Base-by-base conservation (phyloP, 2,797 vertebrate species). In the Syngnathus acus region DNA sequence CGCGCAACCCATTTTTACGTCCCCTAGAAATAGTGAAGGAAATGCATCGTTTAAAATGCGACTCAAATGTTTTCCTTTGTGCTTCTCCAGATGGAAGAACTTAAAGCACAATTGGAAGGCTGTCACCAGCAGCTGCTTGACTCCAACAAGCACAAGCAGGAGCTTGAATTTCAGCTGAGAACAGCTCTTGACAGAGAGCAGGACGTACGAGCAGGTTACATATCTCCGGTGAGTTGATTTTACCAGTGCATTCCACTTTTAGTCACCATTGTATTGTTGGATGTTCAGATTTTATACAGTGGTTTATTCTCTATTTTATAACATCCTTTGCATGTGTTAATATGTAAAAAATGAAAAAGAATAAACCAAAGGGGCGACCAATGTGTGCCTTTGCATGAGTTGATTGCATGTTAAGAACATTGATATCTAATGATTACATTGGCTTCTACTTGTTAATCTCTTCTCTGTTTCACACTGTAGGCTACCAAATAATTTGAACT, bases 81-180 rank as follows among this genome's bases (percentile, higher is more conserved):
- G 6, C 50, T 21, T 38, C 50, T 73, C 50, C 83, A 93, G 92
- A 90, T 93, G 38, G 92, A 93, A 74, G 90, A 92, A 67, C 88
- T 93, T 72, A 92, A 92, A 81, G 51, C 68, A 0, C 91, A 93
- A 79, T 66, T 93, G 76, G 89, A 91, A 71, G 87, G 73, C 69
- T 93, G 92, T 72, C 91, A 92, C 68, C 89, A 91, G 78, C 90
- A 93, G 80, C 87, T 93, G 60, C 75, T 87, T 0, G 87, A 91
- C 76, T 92, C 92, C 8, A 91, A 90, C 76, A 85, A 87, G 60
- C 89, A 92, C 79, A 92, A 92, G 72, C 84, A 87, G 80, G 89
- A 89, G 65, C 86, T 93, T 71, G 92, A 93, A 76, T 78, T 86
- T 16, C 90, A 92, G 77, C 88, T 93, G 66, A 87, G 86, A 67